Conservation (phyloP, 2,113 vertebrate genomes). For the Dendropsophus ebraccatus region DNA sequence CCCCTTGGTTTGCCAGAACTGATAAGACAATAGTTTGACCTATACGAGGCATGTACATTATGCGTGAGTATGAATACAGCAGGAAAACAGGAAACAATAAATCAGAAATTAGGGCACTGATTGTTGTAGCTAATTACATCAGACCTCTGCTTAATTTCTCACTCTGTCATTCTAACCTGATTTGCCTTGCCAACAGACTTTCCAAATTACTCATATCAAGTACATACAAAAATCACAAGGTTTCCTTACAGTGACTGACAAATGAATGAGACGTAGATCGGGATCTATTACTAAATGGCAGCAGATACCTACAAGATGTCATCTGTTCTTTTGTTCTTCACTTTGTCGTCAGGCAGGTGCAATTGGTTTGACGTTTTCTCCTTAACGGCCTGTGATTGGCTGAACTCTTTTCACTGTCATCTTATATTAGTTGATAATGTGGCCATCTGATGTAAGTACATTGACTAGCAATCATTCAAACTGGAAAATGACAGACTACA, state of each 20-base stretch:
- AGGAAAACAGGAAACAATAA: slow-evolving; percentile 94
- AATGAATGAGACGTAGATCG: slow-evolving; percentile 77
- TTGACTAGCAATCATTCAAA: background rate
- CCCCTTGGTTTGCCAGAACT: slow-evolving; percentile 75
- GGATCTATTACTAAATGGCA: slow-evolving; percentile 78
- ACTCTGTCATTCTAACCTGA: slow-evolving; percentile 86
- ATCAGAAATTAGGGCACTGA: slow-evolving; percentile 90
- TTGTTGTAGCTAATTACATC: slow-evolving; percentile 92
- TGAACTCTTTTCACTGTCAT: background rate
- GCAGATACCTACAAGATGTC: slow-evolving; percentile 88
- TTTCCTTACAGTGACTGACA: slow-evolving; percentile 80
- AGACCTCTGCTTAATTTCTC: slow-evolving; percentile 87
- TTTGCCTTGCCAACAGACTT: slow-evolving; percentile 84
- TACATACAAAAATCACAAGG: slow-evolving; percentile 80
- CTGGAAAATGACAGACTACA: background rate
- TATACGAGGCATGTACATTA: slow-evolving; percentile 82
- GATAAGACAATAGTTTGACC: slow-evolving; percentile 84
- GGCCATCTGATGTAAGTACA: background rate
- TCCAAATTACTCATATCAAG: slow-evolving; percentile 83
- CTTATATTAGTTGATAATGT: slow-evolving; percentile 12
- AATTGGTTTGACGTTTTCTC: slow-evolving; percentile 71
- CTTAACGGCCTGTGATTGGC: slow-evolving; percentile 45
- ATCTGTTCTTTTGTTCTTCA: slow-evolving; percentile 69
- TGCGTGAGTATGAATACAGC: slow-evolving; percentile 74
- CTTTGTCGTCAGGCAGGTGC: slow-evolving; percentile 71